These are phyloP conservation scores for Nesogale talazaci DNA, from an alignment of 2,113 vertebrate species.

Conservation along the genomic window DNA sequence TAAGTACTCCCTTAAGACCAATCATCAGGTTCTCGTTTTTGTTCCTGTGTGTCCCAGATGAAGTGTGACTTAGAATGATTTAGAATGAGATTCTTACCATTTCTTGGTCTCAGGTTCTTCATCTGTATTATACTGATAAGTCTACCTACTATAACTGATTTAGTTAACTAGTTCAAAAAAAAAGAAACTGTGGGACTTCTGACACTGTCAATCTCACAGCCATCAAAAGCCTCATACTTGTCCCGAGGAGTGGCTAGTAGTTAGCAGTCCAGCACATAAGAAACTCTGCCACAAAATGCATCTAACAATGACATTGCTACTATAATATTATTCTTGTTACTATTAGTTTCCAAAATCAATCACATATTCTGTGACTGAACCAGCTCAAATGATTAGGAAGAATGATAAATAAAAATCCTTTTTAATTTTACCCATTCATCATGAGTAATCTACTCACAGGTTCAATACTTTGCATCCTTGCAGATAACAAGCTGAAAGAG, in stretches of 20 bases:
- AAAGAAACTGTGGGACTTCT: no score
- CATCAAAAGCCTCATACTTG: no score
- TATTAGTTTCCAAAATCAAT: not conserved
- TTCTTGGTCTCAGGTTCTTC: conserved; percentile 6
- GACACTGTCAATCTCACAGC: no score
- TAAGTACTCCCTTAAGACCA: not conserved
- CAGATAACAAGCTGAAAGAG: not conserved
- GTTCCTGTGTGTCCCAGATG: not conserved
- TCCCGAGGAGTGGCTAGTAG: no score
- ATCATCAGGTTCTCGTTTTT: conserved; percentile 14
- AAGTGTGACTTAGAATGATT: not conserved
- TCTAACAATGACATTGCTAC: not conserved
- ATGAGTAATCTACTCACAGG: not conserved
- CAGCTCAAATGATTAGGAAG: conserved; percentile 25
- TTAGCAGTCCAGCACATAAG: no score
- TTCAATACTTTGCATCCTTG: conserved; percentile 1
- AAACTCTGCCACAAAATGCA: conserved; percentile 15
- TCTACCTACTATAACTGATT: not conserved
- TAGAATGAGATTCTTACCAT: conserved; percentile 3
- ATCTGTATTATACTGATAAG: conserved; percentile 21
- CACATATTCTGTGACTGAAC: not conserved
- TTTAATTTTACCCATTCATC: conserved; percentile 25
- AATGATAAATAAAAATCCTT: conserved; percentile 4
- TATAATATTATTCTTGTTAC: not conserved
- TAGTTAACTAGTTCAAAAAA: not conserved